Evolutionary conservation across 2,888 invertebrate genomes (phyloP).

Genomic region (Leptinotarsa peninsularis): DNA sequence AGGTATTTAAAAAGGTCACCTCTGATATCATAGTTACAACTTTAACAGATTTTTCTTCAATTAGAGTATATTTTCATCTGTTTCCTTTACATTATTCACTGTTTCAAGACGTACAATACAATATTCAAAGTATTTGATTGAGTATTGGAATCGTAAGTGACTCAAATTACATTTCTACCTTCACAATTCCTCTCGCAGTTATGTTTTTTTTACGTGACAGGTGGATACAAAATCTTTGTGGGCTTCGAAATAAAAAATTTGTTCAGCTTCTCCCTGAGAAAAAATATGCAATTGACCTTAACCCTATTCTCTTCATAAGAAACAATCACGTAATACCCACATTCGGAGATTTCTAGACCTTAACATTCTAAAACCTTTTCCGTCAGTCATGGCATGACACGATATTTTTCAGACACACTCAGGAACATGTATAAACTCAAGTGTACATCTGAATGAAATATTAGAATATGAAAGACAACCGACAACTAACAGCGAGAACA

Average conservation of each 20-base stretch:
- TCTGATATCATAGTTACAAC: no score
- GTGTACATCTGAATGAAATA: constrained; percentile 13
- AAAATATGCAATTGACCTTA: not conserved
- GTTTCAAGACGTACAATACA: no score
- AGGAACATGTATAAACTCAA: not conserved
- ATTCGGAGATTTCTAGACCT: not conserved
- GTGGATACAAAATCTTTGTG: not conserved
- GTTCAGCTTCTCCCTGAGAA: not conserved
- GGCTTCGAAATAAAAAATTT: not conserved
- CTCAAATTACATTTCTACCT: no score
- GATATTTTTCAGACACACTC: not conserved
- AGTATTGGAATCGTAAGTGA: no score
- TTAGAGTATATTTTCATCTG: no score
- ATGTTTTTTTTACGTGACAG: no score
- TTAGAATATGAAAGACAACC: constrained; percentile 18
- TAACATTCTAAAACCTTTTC: constrained; percentile 17
- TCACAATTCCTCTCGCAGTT: no score
- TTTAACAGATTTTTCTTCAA: no score
- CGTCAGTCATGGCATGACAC: not conserved
- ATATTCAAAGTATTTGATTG: no score
- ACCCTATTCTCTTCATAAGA: not conserved
- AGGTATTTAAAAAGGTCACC: no score
- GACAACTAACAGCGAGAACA: constrained; percentile 8
- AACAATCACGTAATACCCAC: not conserved
- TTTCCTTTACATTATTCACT: no score